Conservation (phyloP, 2,113 vertebrate genomes). For the Tychaedon coryphoeus region DNA sequence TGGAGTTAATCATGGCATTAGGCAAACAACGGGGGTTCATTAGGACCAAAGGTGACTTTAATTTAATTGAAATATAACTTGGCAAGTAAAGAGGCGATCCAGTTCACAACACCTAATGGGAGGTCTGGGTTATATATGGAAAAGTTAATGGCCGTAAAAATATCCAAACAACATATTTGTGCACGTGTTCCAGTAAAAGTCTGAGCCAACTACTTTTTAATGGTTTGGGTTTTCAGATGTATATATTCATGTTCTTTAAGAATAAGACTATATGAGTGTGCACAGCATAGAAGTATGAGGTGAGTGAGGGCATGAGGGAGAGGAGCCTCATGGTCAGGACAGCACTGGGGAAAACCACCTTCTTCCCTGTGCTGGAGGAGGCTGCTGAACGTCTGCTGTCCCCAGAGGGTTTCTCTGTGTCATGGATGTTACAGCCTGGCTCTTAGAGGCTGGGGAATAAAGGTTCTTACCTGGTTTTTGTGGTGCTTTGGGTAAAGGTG, state of each 20-base stretch:
- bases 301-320: not conserved
- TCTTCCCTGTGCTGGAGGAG: not conserved
- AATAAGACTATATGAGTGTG: not conserved
- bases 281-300: not conserved
- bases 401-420: not conserved
- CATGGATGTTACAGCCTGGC: not conserved
- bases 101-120: constrained; percentile 70
- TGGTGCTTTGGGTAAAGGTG: not conserved
- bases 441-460: not conserved
- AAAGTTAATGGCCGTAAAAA: constrained; percentile 69
- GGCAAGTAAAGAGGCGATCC: constrained; percentile 55
- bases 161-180: constrained; percentile 68
- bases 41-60: constrained; percentile 71
- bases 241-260: constrained; percentile 42
- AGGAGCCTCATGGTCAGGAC: not conserved
- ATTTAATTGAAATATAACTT: constrained; percentile 73
- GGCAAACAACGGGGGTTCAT: constrained; percentile 69
- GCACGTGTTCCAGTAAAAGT: constrained; percentile 62
- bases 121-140: constrained; percentile 68
- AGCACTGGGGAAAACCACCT: fast-evolving
- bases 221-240: constrained; percentile 28
- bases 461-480: not conserved
- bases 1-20: constrained; percentile 69
- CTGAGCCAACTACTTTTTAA: constrained; percentile 47
- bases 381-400: not conserved